Percentiles rank a stretch among this genome's conserved stretches.
These are phyloP conservation scores for Thunnus maccoyii DNA, from an alignment of 2,113 vertebrate species.

Conservation along the genomic window DNA sequence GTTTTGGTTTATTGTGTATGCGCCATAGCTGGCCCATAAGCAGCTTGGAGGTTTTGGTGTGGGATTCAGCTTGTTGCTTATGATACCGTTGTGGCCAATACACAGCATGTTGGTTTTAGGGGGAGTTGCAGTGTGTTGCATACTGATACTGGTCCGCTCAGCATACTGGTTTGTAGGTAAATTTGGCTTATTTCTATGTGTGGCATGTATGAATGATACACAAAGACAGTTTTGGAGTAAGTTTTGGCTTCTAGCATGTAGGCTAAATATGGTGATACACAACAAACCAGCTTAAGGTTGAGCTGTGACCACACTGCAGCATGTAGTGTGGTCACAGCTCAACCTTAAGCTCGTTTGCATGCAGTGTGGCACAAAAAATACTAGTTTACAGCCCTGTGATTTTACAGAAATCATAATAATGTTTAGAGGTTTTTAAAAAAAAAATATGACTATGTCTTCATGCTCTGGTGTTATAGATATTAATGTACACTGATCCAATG, in stretches of 20 bases:
- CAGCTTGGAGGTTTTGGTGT: background rate
- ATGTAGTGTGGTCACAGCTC: too few relatives aligned
- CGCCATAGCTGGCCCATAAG: too few relatives aligned
- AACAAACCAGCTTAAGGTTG: background rate
- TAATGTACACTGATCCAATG: too few relatives aligned
- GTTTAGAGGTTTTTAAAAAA: too few relatives aligned
- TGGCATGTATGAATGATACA: too few relatives aligned
- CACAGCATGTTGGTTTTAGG: background rate
- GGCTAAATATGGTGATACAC: background rate
- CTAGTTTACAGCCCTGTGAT: too few relatives aligned
- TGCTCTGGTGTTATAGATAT: too few relatives aligned
- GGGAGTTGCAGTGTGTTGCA: background rate
- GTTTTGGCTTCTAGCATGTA: background rate
- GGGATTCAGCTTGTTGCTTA: background rate
- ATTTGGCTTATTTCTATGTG: background rate
- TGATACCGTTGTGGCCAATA: background rate
- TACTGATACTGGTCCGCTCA: background rate
- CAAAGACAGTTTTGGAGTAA: background rate
- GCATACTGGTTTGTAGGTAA: background rate
- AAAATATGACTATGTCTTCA: too few relatives aligned
- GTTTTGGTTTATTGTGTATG: too few relatives aligned
- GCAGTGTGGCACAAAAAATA: too few relatives aligned
- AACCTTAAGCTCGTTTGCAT: too few relatives aligned
- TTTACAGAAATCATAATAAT: too few relatives aligned
- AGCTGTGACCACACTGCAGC: background rate